These are phyloP conservation scores for Columbina picui DNA, from an alignment of 2,113 vertebrate species.

Conservation along the genomic window DNA sequence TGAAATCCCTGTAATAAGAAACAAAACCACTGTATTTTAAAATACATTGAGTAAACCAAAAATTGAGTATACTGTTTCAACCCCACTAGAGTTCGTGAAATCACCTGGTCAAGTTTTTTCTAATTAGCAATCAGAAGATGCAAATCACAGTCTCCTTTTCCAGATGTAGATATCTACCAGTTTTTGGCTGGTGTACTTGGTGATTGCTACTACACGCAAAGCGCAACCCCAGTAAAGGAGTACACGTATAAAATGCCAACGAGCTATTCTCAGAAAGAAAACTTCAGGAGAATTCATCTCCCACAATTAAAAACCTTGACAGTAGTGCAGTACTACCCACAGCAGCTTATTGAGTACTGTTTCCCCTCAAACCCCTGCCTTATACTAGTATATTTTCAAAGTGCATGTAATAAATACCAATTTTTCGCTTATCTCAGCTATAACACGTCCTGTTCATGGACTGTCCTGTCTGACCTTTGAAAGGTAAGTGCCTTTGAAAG, in stretches of 20 bases:
- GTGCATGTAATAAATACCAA: background rate
- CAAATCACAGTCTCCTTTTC: background rate
- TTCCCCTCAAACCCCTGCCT: background rate
- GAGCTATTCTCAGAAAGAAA: background rate
- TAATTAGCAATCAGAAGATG: background rate
- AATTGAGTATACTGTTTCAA: background rate
- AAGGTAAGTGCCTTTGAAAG: background rate
- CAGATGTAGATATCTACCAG: accelerated
- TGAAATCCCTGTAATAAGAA: background rate
- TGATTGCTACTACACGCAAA: background rate
- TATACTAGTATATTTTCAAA: background rate
- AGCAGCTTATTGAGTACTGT: background rate
- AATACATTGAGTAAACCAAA: background rate
- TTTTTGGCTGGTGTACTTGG: background rate
- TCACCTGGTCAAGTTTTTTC: background rate
- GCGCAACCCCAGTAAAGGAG: background rate
- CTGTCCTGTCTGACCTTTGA: background rate
- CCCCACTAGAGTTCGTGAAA: background rate
- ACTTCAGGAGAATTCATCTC: background rate
- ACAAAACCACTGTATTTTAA: background rate
- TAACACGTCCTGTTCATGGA: accelerated
- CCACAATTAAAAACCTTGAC: background rate
- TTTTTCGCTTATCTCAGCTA: background rate
- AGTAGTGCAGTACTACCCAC: background rate
- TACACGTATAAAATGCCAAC: background rate